Base-by-base conservation (phyloP, 2,797 vertebrate species). In the Triplophysa bombifrons region DNA sequence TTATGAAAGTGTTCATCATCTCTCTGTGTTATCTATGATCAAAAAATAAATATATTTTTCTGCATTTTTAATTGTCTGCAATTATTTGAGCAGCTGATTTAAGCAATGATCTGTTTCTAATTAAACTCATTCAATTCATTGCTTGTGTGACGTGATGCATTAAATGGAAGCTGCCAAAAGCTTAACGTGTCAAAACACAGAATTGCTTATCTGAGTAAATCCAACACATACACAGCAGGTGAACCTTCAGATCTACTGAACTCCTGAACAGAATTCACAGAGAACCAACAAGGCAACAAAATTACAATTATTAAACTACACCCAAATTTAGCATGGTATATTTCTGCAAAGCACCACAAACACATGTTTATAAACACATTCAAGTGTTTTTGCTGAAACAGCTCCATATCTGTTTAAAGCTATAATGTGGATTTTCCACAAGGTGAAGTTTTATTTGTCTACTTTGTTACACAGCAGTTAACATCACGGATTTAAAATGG, bases 121-220 rank as follows among this genome's bases (percentile, higher is more conserved):
- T 93, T 93, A 93, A 92, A 93, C 91, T 92, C 8, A 41, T 11
- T 41, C 2, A 41, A 92, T 91, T 92, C 92, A 93, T 92, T 92
- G 90, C 87, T 91, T 84, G 85, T 86, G 87, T 92, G 90, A 92
- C 92, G 87, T 92, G 90, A 92, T 91, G 90, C 86, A 84, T 91
- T 93, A 92, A 93, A 93, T 90, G 90, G 88, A 91, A 92, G 48
- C 34, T 50, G 55, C 22, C 75, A 38, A 56, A 19, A 48, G 44
- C 41, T 30, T n/a, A 17, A 60, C 7, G 19, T 25, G 63, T 55
- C 5, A 67, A 44, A 68, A 20, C 17, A 34, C 46, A 48, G 12
- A 48, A 48, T 12, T 13, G 12, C 46, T 48, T 13, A 48, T 48
- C 46, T 48, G 10, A 48, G 3, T 48, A 14, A 48, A 48, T 48